Percentiles rank a stretch among this genome's conserved stretches.
phyloP scores from a whole-genome alignment of 1,140 invertebrate genomes.

The Aphelinus certus region DNA sequence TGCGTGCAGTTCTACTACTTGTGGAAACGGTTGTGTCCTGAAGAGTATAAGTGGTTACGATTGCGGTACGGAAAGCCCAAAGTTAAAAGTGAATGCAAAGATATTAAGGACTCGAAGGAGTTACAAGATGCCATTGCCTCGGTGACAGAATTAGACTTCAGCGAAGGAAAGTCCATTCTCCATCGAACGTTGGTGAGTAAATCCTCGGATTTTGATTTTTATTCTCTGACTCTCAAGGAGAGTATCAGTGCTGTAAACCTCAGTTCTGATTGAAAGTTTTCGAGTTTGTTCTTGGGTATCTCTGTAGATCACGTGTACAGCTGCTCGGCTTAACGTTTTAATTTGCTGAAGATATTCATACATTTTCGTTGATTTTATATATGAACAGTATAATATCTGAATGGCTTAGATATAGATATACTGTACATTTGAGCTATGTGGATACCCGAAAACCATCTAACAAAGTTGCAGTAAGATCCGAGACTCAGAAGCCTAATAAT shows the following conservation, averaged over 20 bases:
- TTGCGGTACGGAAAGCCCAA: slow-evolving; percentile 57
- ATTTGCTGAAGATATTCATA: no score
- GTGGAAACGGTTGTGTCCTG: slow-evolving; percentile 96
- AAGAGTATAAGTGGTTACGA: slow-evolving; percentile 79
- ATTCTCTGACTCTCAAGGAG: background rate
- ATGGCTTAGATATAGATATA: no score
- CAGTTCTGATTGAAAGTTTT: no score
- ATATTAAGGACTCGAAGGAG: slow-evolving; percentile 60
- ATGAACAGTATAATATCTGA: no score
- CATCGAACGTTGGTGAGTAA: slow-evolving; percentile 60
- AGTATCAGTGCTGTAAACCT: background rate
- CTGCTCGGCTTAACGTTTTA: no score
- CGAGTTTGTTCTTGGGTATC: no score
- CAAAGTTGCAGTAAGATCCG: no score
- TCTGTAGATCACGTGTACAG: no score
- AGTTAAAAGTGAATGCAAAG: slow-evolving; percentile 57
- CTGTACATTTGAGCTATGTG: no score
- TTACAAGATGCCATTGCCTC: slow-evolving; percentile 61
- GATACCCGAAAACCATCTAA: no score
- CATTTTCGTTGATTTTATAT: no score
- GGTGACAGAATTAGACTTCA: slow-evolving; percentile 62
- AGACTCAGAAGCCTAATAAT: no score
- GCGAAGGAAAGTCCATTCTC: slow-evolving; percentile 63
- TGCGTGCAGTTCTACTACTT: slow-evolving; percentile 98
- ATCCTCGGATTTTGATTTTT: background rate